phyloP scores from a whole-genome alignment of 2,888 invertebrate genomes.

The Cataglyphis cursor region DNA sequence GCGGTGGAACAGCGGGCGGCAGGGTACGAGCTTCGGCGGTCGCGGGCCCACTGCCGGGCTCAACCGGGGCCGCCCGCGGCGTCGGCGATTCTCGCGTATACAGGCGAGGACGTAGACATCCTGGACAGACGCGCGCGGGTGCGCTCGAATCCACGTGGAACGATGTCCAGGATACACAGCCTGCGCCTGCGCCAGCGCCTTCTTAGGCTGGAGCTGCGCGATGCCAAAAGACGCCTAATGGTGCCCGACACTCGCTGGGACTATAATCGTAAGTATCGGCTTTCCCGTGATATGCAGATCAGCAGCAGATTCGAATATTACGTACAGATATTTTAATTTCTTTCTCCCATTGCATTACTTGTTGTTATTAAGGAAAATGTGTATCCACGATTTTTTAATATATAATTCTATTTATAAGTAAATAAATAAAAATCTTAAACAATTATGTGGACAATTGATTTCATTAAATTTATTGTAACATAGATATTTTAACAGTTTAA shows the following conservation, averaged over 20 bases:
- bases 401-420: neutral
- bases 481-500: too few relatives aligned
- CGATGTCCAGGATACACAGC: constrained; percentile 86
- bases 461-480: neutral
- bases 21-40: constrained; percentile 82
- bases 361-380: neutral
- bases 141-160: constrained; percentile 86
- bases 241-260: constrained; percentile 88
- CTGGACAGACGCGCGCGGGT: constrained; percentile 86
- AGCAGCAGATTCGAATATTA: neutral
- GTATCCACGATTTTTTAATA: neutral
- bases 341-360: neutral
- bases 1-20: constrained; percentile 85
- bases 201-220: constrained; percentile 87
- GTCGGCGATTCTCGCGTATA: constrained; percentile 85
- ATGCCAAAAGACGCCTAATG: constrained; percentile 88
- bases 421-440: neutral
- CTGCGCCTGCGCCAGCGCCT: constrained; percentile 86
- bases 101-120: constrained; percentile 87
- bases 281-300: neutral
- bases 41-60: constrained; percentile 73
- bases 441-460: neutral
- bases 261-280: constrained; percentile 87
- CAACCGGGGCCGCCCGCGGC: constrained; percentile 76
- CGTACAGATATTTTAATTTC: neutral